A percentile compares a stretch with the other conserved stretches of the same genome.
phyloP scores from a whole-genome alignment of 2,797 vertebrate species.

The Tenualosa ilisha region DNA sequence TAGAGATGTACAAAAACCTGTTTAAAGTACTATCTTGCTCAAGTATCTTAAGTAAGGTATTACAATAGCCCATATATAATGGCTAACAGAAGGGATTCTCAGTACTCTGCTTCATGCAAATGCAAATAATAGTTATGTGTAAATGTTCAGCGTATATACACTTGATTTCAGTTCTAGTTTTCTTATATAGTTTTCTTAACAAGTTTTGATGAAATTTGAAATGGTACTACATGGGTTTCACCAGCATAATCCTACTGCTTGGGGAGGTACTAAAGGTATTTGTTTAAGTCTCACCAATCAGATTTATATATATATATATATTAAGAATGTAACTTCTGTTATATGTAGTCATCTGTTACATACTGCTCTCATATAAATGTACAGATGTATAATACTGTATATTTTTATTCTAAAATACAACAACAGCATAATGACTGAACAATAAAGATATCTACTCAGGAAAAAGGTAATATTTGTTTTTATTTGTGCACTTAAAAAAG shows the following conservation, averaged over 20 bases:
- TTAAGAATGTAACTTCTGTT: constrained; percentile 2
- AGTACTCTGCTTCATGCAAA: neutral
- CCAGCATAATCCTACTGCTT: neutral
- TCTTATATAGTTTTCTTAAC: neutral
- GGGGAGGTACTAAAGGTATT: neutral
- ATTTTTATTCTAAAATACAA: constrained; percentile 11
- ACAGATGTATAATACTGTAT: constrained; percentile 20
- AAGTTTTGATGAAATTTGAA: neutral
- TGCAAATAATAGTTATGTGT: neutral
- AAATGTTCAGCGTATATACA: neutral
- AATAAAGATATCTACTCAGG: constrained; percentile 22
- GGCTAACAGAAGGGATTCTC: constrained; percentile 13
- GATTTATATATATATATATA: neutral
- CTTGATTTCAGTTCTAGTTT: neutral
- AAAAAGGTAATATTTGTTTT: neutral
- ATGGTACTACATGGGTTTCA: constrained; percentile 7
- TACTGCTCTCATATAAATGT: neutral
- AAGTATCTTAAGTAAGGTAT: constrained; percentile 19
- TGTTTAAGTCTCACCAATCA: constrained; percentile 6
- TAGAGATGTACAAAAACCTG: neutral
- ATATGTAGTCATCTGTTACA: neutral
- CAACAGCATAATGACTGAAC: neutral
- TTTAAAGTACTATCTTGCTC: constrained; percentile 20
- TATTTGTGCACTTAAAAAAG: neutral
- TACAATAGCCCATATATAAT: constrained; percentile 10